A percentile compares a stretch with the other conserved stretches of the same genome.
phyloP scores from a whole-genome alignment of 2,888 invertebrate species.

The Metalampra italica region DNA sequence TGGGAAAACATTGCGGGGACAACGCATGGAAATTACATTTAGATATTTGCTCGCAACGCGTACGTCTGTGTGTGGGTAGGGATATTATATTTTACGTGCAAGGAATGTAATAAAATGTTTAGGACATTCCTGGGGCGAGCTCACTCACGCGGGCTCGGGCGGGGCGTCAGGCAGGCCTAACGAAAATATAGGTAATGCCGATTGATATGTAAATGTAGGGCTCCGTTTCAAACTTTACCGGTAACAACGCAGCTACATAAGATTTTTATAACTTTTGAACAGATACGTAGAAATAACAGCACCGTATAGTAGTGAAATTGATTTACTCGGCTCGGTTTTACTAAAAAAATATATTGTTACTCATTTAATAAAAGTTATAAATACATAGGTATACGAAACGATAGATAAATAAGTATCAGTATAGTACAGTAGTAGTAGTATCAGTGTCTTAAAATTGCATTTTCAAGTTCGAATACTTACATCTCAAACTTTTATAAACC shows the following conservation, averaged over 20 bases:
- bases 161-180: constrained; percentile 25
- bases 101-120: constrained; percentile 76
- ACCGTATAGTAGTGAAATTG: too few species aligned
- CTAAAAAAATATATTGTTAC: too few species aligned
- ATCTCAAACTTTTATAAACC: too few species aligned
- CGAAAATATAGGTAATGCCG: constrained; percentile 56
- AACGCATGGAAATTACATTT: constrained; percentile 79
- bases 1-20: constrained; percentile 78
- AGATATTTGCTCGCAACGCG: constrained; percentile 75
- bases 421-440: too few species aligned
- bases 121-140: constrained; percentile 31
- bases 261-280: constrained; percentile 2
- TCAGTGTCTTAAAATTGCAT: too few species aligned
- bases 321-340: too few species aligned
- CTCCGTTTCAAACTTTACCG: constrained; percentile 51
- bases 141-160: constrained; percentile 23
- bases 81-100: constrained; percentile 78
- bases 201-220: constrained; percentile 73
- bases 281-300: neutral
- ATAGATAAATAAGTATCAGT: too few species aligned
- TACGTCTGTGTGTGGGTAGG: constrained; percentile 70
- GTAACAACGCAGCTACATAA: constrained; percentile 22
- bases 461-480: too few species aligned
- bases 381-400: too few species aligned
- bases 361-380: too few species aligned